Percentiles rank a stretch among this genome's conserved stretches.
phyloP scores from a whole-genome alignment of 2,888 invertebrate genomes.

The Amitus sp. region DNA sequence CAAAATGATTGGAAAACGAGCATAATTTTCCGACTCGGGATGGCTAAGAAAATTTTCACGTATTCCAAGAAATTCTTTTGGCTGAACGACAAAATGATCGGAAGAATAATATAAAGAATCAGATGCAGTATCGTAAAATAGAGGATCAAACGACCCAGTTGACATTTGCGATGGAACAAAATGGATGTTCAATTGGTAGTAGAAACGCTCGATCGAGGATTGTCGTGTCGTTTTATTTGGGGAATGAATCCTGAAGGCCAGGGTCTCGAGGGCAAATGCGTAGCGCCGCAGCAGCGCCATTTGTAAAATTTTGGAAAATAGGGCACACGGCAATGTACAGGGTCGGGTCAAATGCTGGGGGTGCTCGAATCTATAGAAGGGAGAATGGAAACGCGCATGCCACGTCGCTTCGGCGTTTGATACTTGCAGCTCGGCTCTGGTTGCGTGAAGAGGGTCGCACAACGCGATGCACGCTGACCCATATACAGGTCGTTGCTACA shows the following conservation, averaged over 20 bases:
- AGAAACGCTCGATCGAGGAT: too few relatives aligned
- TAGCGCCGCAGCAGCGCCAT: slow-evolving; percentile 24
- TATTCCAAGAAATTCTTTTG: too few relatives aligned
- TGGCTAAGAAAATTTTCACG: too few relatives aligned
- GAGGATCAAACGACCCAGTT: too few relatives aligned
- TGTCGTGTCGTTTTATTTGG: too few relatives aligned
- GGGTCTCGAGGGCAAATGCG: slow-evolving; percentile 25
- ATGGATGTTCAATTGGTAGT: too few relatives aligned
- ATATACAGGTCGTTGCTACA: slow-evolving; percentile 67
- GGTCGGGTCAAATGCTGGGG: slow-evolving; percentile 35
- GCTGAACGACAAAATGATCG: too few relatives aligned
- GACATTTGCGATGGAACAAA: too few relatives aligned
- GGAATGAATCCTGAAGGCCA: slow-evolving; percentile 28
- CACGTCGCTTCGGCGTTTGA: slow-evolving; percentile 41
- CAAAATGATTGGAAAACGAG: too few relatives aligned
- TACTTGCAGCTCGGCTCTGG: slow-evolving; percentile 50
- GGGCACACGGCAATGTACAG: slow-evolving; percentile 37
- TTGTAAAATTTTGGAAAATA: slow-evolving; percentile 40
- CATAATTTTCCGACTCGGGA: too few relatives aligned
- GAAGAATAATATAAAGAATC: too few relatives aligned
- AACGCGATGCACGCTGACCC: slow-evolving; percentile 65
- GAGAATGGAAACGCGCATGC: slow-evolving; percentile 34
- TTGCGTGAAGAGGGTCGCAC: slow-evolving; percentile 61
- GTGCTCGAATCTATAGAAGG: slow-evolving; percentile 35
- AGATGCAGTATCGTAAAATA: too few relatives aligned